Base-by-base conservation (phyloP, 2,888 invertebrate species). In the Agrochola macilenta region DNA sequence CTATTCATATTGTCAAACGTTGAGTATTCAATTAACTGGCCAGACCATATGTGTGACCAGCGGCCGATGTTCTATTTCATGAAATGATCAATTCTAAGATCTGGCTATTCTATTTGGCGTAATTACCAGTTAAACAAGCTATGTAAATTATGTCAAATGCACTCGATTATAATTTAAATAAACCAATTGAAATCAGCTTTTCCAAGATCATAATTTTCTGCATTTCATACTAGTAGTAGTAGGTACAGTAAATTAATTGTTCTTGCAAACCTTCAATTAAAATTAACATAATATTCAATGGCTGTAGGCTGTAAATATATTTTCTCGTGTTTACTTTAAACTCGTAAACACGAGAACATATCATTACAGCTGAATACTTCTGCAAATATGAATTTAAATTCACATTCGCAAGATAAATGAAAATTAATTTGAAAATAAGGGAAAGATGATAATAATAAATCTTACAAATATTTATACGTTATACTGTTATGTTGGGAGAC, bases 281-380 rank as follows among this genome's bases (percentile, higher is more conserved):
- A 66, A 81, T 79, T 58, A 58, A 82, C 79, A 82, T 79, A 69
- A 66, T 76, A 58, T 60, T 69, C 26, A 52, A 43, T 58, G 7
- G 63, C 57, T 11, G n/a, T 57, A 57, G 7, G 63, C 57, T 11
- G n/a, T 57, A 57, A 57, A n/a, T 57, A 57, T 57, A n/a, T 12
- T 57, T 57, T 57, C 57, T 57, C 57, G 57, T 57, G n/a, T 57
- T 12, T 5, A 3, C 20, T 30, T 30, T 30, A 30, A 30, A 30
- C 30, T 30, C 30, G 26, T 52, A 54, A 54, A 69, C 57, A 76
- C 82, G 68, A 76, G 43, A 68, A 82, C 58, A 46, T 46, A 76
- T 35, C 52, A 76, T 76, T 79, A 82, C 26, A 54, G 14, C 35
- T 60, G 58, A 82, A 52, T 54, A 58, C 26, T 35, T 63, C 9